Conservation (phyloP, 2,113 vertebrate genomes). For the Bujurquina vittata region DNA sequence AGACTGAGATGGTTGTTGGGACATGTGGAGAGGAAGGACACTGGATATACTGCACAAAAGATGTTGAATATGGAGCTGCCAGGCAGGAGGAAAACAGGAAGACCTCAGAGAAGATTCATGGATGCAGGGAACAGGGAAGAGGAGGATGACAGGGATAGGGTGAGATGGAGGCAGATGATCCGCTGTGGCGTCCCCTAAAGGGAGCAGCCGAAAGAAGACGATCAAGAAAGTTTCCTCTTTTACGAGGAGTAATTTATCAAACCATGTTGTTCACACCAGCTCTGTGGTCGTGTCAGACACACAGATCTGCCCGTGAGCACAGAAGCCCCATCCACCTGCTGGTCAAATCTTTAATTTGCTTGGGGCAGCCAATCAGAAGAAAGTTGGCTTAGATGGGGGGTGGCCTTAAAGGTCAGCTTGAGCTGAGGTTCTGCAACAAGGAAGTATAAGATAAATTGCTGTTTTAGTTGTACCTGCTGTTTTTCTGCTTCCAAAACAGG, state of each 20-base stretch:
- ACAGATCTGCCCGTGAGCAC: not conserved
- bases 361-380: not conserved
- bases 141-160: not conserved
- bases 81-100: not conserved
- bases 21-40: not conserved
- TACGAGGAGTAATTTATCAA: not conserved
- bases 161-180: not conserved
- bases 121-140: not conserved
- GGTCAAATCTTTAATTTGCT: not conserved
- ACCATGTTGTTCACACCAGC: not conserved
- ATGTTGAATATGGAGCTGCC: not conserved
- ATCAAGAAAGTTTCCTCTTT: not conserved
- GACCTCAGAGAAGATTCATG: not conserved
- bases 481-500: not conserved
- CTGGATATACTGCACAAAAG: too few relatives aligned
- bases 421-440: not conserved
- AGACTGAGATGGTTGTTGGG: too few relatives aligned
- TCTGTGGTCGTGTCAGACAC: rapidly evolving
- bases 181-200: not conserved
- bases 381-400: not conserved
- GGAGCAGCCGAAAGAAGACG: not conserved
- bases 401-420: not conserved
- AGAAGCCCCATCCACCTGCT: not conserved
- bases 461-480: not conserved
- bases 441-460: rapidly evolving